Base-by-base conservation (phyloP, 35 echinoderm and acorn worm species). In the Diadema setosum region DNA sequence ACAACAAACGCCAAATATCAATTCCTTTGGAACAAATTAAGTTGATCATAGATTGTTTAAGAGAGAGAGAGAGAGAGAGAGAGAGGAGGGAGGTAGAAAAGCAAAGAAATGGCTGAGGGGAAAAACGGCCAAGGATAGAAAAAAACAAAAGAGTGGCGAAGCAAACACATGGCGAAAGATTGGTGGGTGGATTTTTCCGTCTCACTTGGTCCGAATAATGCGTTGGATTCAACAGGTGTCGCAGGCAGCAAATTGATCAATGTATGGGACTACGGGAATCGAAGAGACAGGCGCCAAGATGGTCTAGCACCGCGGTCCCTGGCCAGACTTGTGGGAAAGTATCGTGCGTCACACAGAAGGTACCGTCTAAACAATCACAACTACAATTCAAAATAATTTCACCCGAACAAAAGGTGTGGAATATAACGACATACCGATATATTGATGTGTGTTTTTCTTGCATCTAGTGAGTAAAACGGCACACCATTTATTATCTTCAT, bases 91-190 rank as follows among this genome's bases (percentile, higher is more conserved):
- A 61, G 74, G 26, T 14, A 39, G 35, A 39, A 12, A 33, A 43
- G 11, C 37, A 59, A 21, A 69, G 58, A 25, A 42, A 24, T 30
- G 30, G 17, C 7, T 52, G 83, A 45, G 65, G 29, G 48, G 60
- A 59, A 84, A 39, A 52, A 26, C 36, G 29, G 57, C 82, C 31
- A 75, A 27, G 65, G 59, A 65, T 87, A 74, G 35, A 45, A 70
- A 69, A n/a, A 87, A 87, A 87, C 63, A 74, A 84, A 49, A 46
- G 85, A 35, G 69, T 78, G 73, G 73, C 39, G 73, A 78, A 78
- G 40, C 9, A 41, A 78, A 78, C 73, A 78, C 73, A 78, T 78
- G 73, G 73, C 37, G 73, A 78, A 41, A 36, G 37, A 78, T 42
- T 41, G 73, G 73, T 78, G 73, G 73, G 73, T 36, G 73, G 73